Base-by-base conservation (phyloP, 2,797 vertebrate genomes). In the Gymnothorax reevesii region DNA sequence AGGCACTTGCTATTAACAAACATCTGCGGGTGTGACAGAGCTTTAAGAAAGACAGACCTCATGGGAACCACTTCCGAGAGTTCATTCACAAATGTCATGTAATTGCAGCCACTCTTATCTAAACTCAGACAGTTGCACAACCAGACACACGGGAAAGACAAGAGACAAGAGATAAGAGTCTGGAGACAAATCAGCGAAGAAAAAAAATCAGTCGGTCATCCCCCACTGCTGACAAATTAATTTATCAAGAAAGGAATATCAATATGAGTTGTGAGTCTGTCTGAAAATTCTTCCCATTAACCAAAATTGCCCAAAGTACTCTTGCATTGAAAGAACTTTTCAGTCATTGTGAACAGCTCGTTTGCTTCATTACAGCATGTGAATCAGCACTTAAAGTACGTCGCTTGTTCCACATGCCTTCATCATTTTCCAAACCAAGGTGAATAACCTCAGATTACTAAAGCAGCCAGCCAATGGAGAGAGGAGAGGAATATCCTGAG, bases 31-130 rank as follows among this genome's bases (percentile, higher is more conserved):
- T 33, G 82, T 87, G 86, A 83, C 82, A 87, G 83, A 87, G 83
- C 59, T 84, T 80, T 87, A 69, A 87, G 86, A 33, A 77, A 87
- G 83, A 85, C 86, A 69, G 83, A 84, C 73, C 62, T 87, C 86
- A 57, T 80, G 86, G 73, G 86, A 87, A 64, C 83, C 83, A 87
- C 86, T 84, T 87, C 83, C 83, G 57, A 84, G 79, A 33, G 83
- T 69, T 85, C 83, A 62, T 87, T 84, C 86, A 87, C 59, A 84
- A 84, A 84, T 87, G 86, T 57, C 86, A 66, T 57, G 83, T 85
- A 87, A 87, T 87, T 87, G 82, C 86, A 57, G 59, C 52, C 83
- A 54, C 77, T 87, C 83, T 87, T 87, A 87, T 87, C 83, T 85
- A 25, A 85, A 84, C 73, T 42, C 83, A 57, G 73, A 84, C 75